These are phyloP conservation scores for Thaleichthys pacificus DNA, from an alignment of 2,797 vertebrate species.

Conservation along the genomic window DNA sequence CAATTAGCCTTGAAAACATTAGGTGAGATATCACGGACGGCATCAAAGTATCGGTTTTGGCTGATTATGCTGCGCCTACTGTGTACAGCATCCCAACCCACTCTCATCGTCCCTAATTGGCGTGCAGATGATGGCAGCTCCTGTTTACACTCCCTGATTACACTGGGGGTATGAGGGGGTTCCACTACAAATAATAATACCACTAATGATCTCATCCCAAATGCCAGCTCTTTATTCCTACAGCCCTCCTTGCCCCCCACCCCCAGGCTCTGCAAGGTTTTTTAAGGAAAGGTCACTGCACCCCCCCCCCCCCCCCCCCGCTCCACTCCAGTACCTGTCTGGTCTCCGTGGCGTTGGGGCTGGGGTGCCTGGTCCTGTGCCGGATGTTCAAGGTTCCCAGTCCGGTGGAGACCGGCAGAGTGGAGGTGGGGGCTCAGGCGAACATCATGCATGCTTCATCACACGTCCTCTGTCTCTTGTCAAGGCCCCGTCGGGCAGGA, in stretches of 20 bases:
- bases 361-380: too few relatives aligned
- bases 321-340: too few relatives aligned
- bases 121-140: background rate
- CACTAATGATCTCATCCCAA: background rate
- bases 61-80: constrained; percentile 45
- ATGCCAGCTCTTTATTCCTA: background rate
- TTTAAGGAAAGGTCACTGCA: too few relatives aligned
- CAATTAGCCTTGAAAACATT: constrained; percentile 57
- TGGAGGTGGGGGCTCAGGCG: background rate
- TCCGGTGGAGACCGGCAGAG: too few relatives aligned
- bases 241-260: background rate
- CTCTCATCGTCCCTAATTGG: too few relatives aligned
- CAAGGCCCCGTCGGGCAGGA: background rate
- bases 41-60: constrained; percentile 64
- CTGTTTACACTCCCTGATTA: background rate
- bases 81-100: background rate
- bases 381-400: too few relatives aligned
- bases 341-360: too few relatives aligned
- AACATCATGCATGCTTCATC: background rate
- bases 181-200: background rate
- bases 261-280: too few relatives aligned
- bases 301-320: too few relatives aligned
- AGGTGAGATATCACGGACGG: constrained; percentile 60
- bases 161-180: background rate
- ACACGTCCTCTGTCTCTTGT: background rate